Conservation (phyloP, 2,888 invertebrate species). For the Therioaphis trifolii region DNA sequence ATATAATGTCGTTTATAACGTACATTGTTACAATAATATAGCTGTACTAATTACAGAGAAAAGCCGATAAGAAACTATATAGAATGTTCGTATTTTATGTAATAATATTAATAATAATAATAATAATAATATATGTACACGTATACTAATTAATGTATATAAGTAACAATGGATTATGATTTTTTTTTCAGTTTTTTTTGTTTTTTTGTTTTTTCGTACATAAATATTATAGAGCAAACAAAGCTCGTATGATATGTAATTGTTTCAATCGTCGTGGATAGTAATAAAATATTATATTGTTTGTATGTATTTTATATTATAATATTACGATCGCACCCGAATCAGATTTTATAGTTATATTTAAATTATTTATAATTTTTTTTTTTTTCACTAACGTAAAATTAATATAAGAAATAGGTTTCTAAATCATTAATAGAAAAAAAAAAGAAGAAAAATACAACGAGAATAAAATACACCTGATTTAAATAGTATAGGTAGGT, state of each 20-base stretch:
- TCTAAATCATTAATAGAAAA: not conserved
- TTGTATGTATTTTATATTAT: no score
- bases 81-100: not conserved
- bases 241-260: slow-evolving; percentile 61
- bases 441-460: not conserved
- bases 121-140: slow-evolving; percentile 27
- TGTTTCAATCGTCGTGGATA: slow-evolving; percentile 34
- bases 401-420: not conserved
- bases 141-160: slow-evolving; percentile 33
- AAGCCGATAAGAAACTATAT: slow-evolving; percentile 51
- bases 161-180: no score
- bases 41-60: slow-evolving; percentile 45
- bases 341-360: slow-evolving; percentile 2
- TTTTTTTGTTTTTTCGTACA: slow-evolving; percentile 1
- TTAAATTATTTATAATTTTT: not conserved
- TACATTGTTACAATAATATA: no score
- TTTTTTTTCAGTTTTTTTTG: not conserved
- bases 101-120: no score
- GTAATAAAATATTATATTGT: not conserved
- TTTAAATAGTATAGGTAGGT: no score
- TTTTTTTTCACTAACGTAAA: not conserved
- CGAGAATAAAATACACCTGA: no score
- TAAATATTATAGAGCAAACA: slow-evolving; percentile 49
- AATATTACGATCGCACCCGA: slow-evolving; percentile 18
- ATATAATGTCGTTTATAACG: no score